Base-by-base conservation (phyloP, 2,113 vertebrate genomes). In the Piliocolobus tephrosceles region DNA sequence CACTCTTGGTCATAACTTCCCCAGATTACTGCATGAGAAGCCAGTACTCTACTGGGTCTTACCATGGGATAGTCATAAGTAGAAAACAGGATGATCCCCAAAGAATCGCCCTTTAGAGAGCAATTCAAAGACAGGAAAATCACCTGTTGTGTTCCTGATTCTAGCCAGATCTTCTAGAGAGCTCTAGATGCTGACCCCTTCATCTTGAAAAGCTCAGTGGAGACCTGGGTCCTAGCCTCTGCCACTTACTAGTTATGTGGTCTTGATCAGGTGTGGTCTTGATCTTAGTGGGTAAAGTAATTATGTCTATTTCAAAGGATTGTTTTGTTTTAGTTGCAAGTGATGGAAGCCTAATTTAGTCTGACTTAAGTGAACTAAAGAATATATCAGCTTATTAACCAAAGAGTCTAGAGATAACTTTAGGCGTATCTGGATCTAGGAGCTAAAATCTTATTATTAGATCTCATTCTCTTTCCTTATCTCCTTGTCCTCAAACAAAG, bases 261-360 rank as follows among this genome's bases (percentile, higher is more conserved):
- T 55, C 88, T 96, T 38, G 76, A 17, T 18, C 16, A 61, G 47
- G 11, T 87, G 70, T 45, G 2, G n/a, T n/a, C n/a, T n/a, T n/a
- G n/a, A n/a, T 90, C 70, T 95, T 80, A 13, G 12, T 70, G 25
- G 27, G 11, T 35, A 75, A 92, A 92, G 57, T 72, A 83, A 95
- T 88, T 66, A 40, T 80, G 45, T 82, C 57, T 88, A 0, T 94
- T 73, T 96, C 76, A 90, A 87, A 88, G 38, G n/a, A 43, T 55
- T 88, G 57, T 70, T 91, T 82, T 86, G 52, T 81, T 94, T 86
- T 68, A 91, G 43, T 92, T 90, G 70, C 43, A 50, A 45, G 38
- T 79, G 68, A 84, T 50, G 57, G 40, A 75, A 91, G 35, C 30
- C 27, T 93, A 70, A n/a, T 38, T 84, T 95, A 84, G 45, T 58